These are phyloP conservation scores for Sinocyclocheilus anshuiensis DNA, from an alignment of 2,113 vertebrate genomes.

Conservation along the genomic window DNA sequence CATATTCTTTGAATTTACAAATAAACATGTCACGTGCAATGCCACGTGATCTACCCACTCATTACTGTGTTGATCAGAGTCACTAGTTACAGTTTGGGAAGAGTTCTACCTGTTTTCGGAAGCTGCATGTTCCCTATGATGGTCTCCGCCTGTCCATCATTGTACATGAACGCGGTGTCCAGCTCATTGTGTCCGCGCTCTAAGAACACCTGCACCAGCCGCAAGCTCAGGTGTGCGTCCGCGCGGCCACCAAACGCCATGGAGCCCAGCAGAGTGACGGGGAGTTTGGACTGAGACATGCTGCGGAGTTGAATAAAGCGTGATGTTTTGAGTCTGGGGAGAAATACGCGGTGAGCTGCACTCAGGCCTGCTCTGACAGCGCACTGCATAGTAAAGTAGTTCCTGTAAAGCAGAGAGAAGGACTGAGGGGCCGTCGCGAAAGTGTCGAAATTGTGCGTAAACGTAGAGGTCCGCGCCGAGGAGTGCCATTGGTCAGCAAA, in stretches of 20 bases:
- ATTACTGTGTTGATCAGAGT: background rate
- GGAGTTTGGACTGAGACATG: slow-evolving; percentile 70
- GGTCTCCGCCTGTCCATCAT: slow-evolving; percentile 83
- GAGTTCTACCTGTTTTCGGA: slow-evolving; percentile 66
- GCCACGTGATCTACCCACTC: background rate
- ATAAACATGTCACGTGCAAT: background rate
- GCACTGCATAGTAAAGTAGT: slow-evolving; percentile 59
- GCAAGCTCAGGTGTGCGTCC: slow-evolving; percentile 72
- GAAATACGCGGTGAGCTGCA: slow-evolving; percentile 69
- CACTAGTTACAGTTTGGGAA: background rate
- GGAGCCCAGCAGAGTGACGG: slow-evolving; percentile 82
- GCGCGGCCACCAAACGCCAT: slow-evolving; percentile 88
- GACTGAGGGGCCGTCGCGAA: slow-evolving; percentile 66
- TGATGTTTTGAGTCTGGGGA: background rate
- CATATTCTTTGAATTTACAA: background rate
- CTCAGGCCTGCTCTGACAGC: slow-evolving; percentile 16
- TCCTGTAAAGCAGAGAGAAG: background rate
- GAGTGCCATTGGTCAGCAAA: slow-evolving; percentile 25
- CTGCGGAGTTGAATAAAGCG: slow-evolving; percentile 30
- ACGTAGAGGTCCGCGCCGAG: background rate
- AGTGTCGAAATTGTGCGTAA: background rate
- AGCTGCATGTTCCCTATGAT: slow-evolving; percentile 83
- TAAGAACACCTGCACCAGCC: slow-evolving; percentile 79
- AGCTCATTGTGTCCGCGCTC: slow-evolving; percentile 76
- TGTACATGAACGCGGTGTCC: slow-evolving; percentile 89